Evolutionary conservation across 1,140 invertebrate species (phyloP).

Genomic region (Ephestia elutella): DNA sequence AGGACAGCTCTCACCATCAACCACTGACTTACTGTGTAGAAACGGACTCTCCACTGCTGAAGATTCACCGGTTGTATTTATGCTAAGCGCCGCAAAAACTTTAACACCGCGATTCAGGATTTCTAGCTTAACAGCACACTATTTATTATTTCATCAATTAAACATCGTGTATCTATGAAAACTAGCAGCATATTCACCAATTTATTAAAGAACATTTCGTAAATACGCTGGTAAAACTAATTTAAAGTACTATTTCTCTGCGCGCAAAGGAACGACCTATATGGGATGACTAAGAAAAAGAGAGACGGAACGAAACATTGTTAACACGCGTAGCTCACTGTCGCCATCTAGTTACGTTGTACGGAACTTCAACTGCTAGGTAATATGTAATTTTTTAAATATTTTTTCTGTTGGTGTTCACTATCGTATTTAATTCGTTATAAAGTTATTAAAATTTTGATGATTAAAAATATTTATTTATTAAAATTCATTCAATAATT

Average conservation of each 20-base stretch:
- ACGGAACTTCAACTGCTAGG: not conserved
- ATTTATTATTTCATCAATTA: not conserved
- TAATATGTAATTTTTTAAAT: too few relatives aligned
- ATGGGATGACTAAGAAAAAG: not conserved
- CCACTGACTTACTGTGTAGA: conserved; percentile 32
- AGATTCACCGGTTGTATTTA: conserved; percentile 16
- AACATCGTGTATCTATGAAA: not conserved
- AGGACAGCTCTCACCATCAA: conserved; percentile 13
- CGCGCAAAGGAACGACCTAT: conserved; percentile 8
- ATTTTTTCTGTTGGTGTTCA: too few relatives aligned
- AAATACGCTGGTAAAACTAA: not conserved
- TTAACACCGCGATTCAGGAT: conserved; percentile 34
- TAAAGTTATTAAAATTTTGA: too few relatives aligned
- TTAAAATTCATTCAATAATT: too few relatives aligned
- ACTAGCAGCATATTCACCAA: not conserved
- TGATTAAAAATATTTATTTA: too few relatives aligned
- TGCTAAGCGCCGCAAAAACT: conserved; percentile 23
- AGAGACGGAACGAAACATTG: conserved; percentile 1
- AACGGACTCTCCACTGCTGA: conserved; percentile 27
- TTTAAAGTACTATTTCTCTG: not conserved
- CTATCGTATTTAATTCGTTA: too few relatives aligned
- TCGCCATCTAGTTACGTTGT: conserved; percentile 12
- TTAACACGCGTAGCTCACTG: not conserved
- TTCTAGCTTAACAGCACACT: not conserved
- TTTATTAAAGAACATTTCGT: not conserved